phyloP scores from a whole-genome alignment of 2,113 vertebrate species.

The Butorides virescens region DNA sequence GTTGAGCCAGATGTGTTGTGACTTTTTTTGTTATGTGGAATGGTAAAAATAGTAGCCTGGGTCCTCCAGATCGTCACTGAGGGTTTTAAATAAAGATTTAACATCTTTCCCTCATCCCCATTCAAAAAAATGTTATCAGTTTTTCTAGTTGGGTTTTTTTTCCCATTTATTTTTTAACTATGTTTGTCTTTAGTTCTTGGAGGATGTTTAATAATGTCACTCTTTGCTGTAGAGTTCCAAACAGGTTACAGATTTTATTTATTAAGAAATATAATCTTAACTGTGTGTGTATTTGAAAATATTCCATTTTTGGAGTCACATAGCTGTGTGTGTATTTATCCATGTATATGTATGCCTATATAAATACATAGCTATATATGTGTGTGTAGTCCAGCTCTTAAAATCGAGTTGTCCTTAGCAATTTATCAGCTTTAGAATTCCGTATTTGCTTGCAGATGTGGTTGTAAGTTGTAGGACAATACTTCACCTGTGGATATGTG shows the following conservation, averaged over 20 bases:
- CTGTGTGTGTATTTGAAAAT: not conserved
- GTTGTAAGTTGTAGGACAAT: not conserved
- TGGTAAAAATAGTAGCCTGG: not conserved
- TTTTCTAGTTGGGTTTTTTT: not conserved
- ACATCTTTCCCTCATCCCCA: not conserved
- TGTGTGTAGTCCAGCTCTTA: not conserved
- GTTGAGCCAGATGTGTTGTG: not conserved
- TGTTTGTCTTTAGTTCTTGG: not conserved
- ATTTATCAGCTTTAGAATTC: not conserved
- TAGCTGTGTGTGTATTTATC: not conserved
- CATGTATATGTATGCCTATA: rapidly evolving
- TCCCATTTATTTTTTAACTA: not conserved
- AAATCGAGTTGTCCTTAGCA: not conserved
- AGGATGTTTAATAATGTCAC: not conserved
- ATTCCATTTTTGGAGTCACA: not conserved
- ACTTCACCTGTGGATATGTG: not conserved
- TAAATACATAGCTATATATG: not conserved
- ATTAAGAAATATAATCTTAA: not conserved
- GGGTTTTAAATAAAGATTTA: not conserved
- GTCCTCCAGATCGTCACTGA: not conserved
- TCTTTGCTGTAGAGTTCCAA: not conserved
- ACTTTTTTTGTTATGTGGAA: not conserved
- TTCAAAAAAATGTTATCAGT: not conserved
- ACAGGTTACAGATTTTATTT: not conserved
- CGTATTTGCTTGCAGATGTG: not conserved